Conservation (phyloP, 1,140 invertebrate genomes). For the Drosophila watanabei region DNA sequence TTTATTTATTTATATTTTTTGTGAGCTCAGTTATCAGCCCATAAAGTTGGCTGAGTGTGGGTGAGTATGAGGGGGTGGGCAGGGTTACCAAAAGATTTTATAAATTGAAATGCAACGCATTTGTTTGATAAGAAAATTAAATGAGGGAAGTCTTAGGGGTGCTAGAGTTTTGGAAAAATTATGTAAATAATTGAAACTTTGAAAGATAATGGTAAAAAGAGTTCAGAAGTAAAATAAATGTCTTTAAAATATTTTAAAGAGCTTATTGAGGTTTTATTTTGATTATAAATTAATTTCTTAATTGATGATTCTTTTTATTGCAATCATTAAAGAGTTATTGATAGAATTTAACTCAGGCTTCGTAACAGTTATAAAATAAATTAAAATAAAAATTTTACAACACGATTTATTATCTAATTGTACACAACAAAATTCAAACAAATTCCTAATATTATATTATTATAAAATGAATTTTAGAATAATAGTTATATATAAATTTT, state of each 20-base stretch:
- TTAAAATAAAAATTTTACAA: too few relatives aligned
- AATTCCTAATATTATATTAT: too few relatives aligned
- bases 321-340: neutral
- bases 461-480: too few relatives aligned
- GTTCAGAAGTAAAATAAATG: neutral
- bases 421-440: too few relatives aligned
- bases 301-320: too few relatives aligned
- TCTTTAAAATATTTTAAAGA: neutral
- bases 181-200: neutral
- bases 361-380: too few relatives aligned
- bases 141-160: neutral
- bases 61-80: neutral
- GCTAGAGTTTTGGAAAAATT: neutral
- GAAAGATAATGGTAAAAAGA: neutral
- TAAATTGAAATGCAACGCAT: slow-evolving; percentile 7
- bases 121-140: slow-evolving; percentile 6
- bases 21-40: slow-evolving; percentile 27
- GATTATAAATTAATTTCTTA: neutral
- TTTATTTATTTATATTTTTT: neutral
- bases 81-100: slow-evolving; percentile 12
- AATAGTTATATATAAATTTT: too few relatives aligned
- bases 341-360: neutral
- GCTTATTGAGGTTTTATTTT: too few relatives aligned
- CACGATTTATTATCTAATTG: too few relatives aligned
- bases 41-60: slow-evolving; percentile 11